Evolutionary conservation across 2,888 invertebrate genomes (phyloP), one percentile per base, ranked within the genome.

Genomic region (Sinodicranocentrus sp.): DNA sequence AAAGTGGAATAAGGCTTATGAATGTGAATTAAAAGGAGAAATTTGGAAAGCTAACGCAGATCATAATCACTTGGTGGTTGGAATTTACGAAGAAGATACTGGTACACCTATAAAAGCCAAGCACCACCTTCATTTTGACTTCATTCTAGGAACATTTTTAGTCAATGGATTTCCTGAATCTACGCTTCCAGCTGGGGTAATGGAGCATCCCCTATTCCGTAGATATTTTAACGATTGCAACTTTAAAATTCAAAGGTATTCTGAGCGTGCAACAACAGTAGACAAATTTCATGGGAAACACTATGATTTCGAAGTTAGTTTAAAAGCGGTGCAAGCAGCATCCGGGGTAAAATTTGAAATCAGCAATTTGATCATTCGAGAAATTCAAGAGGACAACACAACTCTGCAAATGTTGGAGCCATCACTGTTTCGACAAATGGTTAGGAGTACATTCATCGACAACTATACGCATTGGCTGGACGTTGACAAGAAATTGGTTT

Each of bases 401-500:
- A 17, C 43, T 23, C 23, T 75, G 15, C n/a, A 57, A 26, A 21
- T 77, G 68, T 13, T 78, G 48, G 78, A 70, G 6, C 68, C 43
- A 15, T 15, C n/a, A 5, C 6, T 54, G 6, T 67, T 73, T 17
- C 39, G 23, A n/a, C 17, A 23, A 8, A 1, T 44, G 13, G 52
- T 82, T 23, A 23, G 68, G 0, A 26, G 19, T 33, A 19, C 25
- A 0, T 63, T 85, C 19, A 33, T 73, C 0, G 33, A 84, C 17
- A 76, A 85, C 5, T 85, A 75, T n/a, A 61, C 75, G 6, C 85
- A 85, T 28, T 85, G 85, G 85, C 39, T 70, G 6, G 63, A 77
- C 28, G 10, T 25, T 3, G 10, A 26, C 0, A 39, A 26, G 26
- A 70, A 54, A 13, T 5, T 28, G 0, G 68, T 82, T 10, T 63